Percentiles rank a stretch among this genome's conserved stretches.
Evolutionary conservation across 2,797 vertebrate species (phyloP).

Genomic region (Poecilia wingei): DNA sequence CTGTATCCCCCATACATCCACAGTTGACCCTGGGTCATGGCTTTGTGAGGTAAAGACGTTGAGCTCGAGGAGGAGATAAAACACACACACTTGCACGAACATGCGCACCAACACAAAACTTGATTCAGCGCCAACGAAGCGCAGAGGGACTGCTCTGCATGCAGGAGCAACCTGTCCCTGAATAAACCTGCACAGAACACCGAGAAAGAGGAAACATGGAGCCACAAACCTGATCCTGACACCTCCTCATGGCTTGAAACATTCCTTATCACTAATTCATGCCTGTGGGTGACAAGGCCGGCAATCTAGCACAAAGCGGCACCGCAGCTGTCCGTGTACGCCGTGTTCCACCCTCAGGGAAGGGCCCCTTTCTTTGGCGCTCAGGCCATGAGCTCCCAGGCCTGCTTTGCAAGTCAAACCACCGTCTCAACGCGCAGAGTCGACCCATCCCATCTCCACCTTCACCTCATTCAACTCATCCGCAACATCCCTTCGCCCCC

Average conservation of each 20-base stretch:
- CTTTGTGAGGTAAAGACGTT: slow-evolving; percentile 74
- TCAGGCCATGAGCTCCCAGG: slow-evolving; percentile 40
- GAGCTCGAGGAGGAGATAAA: slow-evolving; percentile 69
- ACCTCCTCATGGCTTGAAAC: slow-evolving; percentile 83
- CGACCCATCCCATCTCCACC: slow-evolving; percentile 57
- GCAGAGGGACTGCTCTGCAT: slow-evolving; percentile 53
- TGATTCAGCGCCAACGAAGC: slow-evolving; percentile 42
- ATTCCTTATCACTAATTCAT: slow-evolving; percentile 87
- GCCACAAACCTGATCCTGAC: slow-evolving; percentile 86
- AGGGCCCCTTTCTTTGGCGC: slow-evolving; percentile 40
- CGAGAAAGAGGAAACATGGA: slow-evolving; percentile 72
- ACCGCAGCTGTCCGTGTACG: slow-evolving; percentile 58
- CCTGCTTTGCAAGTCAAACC: slow-evolving; percentile 87
- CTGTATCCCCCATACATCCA: slow-evolving; percentile 49
- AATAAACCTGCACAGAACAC: slow-evolving; percentile 69
- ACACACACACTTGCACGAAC: slow-evolving; percentile 34
- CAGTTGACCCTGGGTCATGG: slow-evolving; percentile 70
- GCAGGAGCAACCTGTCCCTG: slow-evolving; percentile 69
- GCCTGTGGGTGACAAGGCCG: slow-evolving; percentile 79
- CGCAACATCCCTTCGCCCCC: slow-evolving; percentile 13
- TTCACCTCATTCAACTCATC: slow-evolving; percentile 42
- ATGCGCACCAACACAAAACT: slow-evolving; percentile 25
- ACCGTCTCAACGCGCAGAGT: slow-evolving; percentile 51
- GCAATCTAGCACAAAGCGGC: slow-evolving; percentile 56
- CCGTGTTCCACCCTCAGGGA: slow-evolving; percentile 66